phyloP scores from a whole-genome alignment of 2,797 vertebrate genomes.

The Enteromius paludinosus region DNA sequence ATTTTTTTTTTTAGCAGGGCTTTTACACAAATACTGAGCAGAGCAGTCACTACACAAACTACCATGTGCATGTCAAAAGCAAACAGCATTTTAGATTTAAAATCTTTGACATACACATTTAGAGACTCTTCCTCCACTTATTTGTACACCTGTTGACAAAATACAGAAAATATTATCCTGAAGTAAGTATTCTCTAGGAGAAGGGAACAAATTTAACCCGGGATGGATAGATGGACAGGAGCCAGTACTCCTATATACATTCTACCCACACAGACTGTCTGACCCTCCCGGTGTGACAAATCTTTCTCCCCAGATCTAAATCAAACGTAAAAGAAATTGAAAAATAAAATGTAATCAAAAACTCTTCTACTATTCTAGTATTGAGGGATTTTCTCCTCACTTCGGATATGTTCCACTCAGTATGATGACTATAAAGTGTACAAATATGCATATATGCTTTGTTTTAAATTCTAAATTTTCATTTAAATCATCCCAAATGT shows the following conservation, averaged over 20 bases:
- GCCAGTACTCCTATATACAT: constrained; percentile 46
- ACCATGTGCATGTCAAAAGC: constrained; percentile 6
- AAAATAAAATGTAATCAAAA: not conserved
- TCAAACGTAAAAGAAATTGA: too few relatives aligned
- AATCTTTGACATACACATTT: not conserved
- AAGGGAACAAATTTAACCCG: not conserved
- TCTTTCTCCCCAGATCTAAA: not conserved
- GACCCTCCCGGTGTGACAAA: constrained; percentile 29
- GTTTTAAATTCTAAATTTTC: not conserved
- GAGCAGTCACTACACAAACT: constrained; percentile 13
- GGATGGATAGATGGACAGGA: constrained; percentile 16
- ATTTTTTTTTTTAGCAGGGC: constrained; percentile 17
- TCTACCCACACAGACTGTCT: not conserved
- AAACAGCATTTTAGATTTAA: constrained; percentile 43
- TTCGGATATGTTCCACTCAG: too few relatives aligned
- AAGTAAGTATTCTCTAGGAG: constrained; percentile 46
- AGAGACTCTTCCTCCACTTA: constrained; percentile 1
- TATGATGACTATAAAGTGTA: not conserved
- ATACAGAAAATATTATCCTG: constrained; percentile 43
- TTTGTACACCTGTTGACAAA: constrained; percentile 20
- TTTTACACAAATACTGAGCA: constrained; percentile 29
- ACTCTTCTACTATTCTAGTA: not conserved
- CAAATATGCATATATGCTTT: not conserved
- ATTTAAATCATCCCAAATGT: not conserved
- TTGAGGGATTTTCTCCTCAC: not conserved